Evolutionary conservation across 2,888 invertebrate species (phyloP), one percentile per base, ranked within the genome.

Genomic region (Imbricaverruca yamaguchii): DNA sequence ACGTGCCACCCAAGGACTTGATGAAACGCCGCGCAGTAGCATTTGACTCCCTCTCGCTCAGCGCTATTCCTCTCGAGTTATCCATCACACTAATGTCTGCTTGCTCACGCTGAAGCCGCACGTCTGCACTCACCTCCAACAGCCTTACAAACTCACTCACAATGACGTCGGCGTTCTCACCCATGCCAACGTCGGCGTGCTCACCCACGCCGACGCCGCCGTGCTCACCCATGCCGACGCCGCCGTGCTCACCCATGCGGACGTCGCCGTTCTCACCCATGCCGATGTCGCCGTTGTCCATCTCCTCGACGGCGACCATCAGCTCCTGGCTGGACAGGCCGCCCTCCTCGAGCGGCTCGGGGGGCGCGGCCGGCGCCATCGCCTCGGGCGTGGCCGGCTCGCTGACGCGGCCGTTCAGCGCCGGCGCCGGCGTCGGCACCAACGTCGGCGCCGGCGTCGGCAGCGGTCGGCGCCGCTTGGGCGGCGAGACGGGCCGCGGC

Each of bases 231-330:
- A 39, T 39, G 39, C 39, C 39, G 4, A 39, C 4, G 39, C 4
- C 39, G 4, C 2, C 39, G 39, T 39, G 1, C 74, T 74, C 74
- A 74, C 74, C 74, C 74, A 74, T 74, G 53, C 55, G 55, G 21
- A 74, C 21, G 4, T 74, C 74, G 0, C 55, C 74, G 55, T 74
- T 59, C 74, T 74, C 74, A 74, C 74, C 74, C 74, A 74, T 74
- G 53, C 55, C 74, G 21, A 74, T 55, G 4, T 74, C 74, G 0
- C 74, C 74, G 55, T 74, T 74, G 21, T 74, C 74, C 74, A 74
- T 53, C 55, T 74, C 74, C 74, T 74, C 74, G 8, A 74, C 74
- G 21, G 74, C 53, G 9, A 74, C 21, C 55, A 74, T 55, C 55
- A 74, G 74, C 39, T 74, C 53, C 55, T 74, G 74, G 10, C 53